Base-by-base conservation (phyloP, 2,888 invertebrate genomes). In the Philonicus albiceps region DNA sequence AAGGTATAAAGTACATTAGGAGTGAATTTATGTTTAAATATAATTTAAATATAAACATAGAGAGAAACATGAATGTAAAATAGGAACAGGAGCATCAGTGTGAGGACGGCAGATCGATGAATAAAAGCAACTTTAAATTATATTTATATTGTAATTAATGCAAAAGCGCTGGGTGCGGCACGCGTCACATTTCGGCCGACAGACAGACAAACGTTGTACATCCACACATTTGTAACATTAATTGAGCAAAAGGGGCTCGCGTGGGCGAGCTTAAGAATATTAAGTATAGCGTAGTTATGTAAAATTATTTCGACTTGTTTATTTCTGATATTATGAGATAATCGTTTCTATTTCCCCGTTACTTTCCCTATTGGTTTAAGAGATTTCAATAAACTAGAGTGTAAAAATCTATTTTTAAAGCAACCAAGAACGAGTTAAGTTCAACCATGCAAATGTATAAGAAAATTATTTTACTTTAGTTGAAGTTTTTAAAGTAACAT, bases 41-140 rank as follows among this genome's bases (percentile, higher is more conserved):
- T 81, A 55, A 81, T 81, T 81, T 81, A 81, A 81, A 81, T 81
- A 81, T 64, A 81, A 81, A 53, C n/a, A 64, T 81, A 81, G 81
- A 34, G 34, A 76, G 80, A 81, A 81, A 55, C 55, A 34, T 74
- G 55, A 53, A 64, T 81, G 81, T 81, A 81, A 81, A 55, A 81
- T 81, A 81, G 64, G 34, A 81, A 81, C 37, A 19, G 81, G 34
- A 49, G 49, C 53, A 81, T 64, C 64, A 34, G 34, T 64, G 34
- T 81, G 64, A 64, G 34, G 55, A 64, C n/a, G 22, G 34, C 64
- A 81, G 34, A 74, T 74, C 74, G 37, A 31, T n/a, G 31, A 16
- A 74, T 74, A 49, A 55, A 19, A 81, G 81, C 30, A 49, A 30
- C 49, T 80, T 74, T n/a, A 74, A 74, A 74, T 74, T 74, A 74